Evolutionary conservation across 2,113 vertebrate species (phyloP).

Genomic region (Grammomys surdaster): DNA sequence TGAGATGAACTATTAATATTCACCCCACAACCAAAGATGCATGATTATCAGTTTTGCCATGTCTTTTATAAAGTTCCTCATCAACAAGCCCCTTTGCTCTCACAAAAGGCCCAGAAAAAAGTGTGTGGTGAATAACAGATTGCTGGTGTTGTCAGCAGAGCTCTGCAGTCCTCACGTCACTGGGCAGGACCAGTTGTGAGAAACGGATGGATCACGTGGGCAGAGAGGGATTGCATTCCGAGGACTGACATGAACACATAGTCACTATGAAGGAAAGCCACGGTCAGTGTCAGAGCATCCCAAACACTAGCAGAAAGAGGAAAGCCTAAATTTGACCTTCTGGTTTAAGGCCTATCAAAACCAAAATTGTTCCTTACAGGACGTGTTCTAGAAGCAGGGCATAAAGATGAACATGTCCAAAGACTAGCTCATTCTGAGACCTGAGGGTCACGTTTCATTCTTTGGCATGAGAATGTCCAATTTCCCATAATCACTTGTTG

Average conservation of each 20-base stretch:
- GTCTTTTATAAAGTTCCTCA: neutral
- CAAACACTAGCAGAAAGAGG: neutral
- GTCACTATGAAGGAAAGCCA: neutral
- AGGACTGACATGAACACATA: neutral
- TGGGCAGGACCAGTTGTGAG: neutral
- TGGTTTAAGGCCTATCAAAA: neutral
- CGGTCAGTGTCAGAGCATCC: neutral
- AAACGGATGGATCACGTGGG: neutral
- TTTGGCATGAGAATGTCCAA: neutral
- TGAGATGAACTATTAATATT: neutral
- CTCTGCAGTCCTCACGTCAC: neutral
- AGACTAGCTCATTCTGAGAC: neutral
- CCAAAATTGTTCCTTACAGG: neutral
- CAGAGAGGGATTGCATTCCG: neutral
- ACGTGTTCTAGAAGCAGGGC: neutral
- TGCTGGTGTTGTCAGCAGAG: neutral
- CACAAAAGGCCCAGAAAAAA: neutral
- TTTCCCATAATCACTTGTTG: neutral
- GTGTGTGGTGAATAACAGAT: neutral
- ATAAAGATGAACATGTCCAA: neutral
- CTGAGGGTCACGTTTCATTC: neutral
- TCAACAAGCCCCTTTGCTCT: neutral
- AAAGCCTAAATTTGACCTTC: neutral
- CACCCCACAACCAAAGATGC: neutral
- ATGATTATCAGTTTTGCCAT: neutral